Conservation (phyloP, 2,113 vertebrate species). For the Halichoerus grypus region DNA sequence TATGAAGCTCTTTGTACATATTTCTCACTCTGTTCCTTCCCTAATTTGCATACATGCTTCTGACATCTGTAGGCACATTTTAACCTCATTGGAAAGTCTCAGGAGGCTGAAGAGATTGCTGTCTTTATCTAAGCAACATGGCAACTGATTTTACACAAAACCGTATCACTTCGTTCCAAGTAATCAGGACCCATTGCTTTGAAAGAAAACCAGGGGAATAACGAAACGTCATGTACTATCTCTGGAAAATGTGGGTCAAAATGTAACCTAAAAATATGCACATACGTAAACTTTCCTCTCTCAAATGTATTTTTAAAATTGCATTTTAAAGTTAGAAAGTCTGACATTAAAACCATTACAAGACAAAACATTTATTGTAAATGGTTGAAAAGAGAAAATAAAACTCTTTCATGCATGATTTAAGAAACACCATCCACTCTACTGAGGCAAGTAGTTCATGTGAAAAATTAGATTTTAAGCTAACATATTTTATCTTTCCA, state of each 20-base stretch:
- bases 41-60: background rate
- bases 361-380: slow-evolving; percentile 73
- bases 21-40: background rate
- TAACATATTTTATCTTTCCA: slow-evolving; percentile 71
- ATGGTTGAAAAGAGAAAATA: slow-evolving; percentile 67
- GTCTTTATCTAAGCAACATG: background rate
- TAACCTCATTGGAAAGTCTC: background rate
- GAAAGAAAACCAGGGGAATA: background rate
- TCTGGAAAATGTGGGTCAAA: slow-evolving; percentile 49
- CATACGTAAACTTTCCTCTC: background rate
- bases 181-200: slow-evolving; percentile 25
- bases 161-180: background rate
- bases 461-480: slow-evolving; percentile 79
- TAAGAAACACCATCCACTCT: slow-evolving; percentile 44
- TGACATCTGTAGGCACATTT: background rate
- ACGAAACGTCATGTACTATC: background rate
- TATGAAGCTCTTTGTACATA: background rate
- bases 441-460: slow-evolving; percentile 67
- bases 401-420: slow-evolving; percentile 65
- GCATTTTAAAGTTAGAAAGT: slow-evolving; percentile 17
- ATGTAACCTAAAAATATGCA: background rate
- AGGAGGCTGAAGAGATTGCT: background rate
- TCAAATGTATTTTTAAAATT: slow-evolving; percentile 39
- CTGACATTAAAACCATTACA: slow-evolving; percentile 40
- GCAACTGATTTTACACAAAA: slow-evolving; percentile 22